Percentiles rank a stretch among this genome's conserved stretches.
Evolutionary conservation across 1,140 invertebrate species (phyloP).

Genomic region (Drosophila nannoptera): DNA sequence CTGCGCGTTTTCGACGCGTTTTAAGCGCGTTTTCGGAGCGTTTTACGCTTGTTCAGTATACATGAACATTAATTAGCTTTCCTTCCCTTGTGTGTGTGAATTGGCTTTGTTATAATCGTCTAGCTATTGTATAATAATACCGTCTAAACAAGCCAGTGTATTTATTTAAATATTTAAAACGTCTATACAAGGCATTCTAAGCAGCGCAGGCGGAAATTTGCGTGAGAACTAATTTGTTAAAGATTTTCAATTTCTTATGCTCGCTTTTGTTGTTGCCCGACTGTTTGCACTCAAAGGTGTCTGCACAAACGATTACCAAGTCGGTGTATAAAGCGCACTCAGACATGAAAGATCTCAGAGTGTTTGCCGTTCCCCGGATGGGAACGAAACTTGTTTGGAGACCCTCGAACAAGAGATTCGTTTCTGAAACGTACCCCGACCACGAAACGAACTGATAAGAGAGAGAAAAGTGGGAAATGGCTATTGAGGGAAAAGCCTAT

Average conservation of each 20-base stretch:
- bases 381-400: constrained; percentile 12
- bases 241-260: constrained; percentile 23
- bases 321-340: constrained; percentile 34
- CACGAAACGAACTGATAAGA: constrained; percentile 19
- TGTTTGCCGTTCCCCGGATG: constrained; percentile 19
- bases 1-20: constrained; percentile 15
- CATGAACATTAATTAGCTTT: constrained; percentile 57
- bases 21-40: constrained; percentile 8
- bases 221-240: constrained; percentile 55
- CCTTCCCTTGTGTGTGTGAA: constrained; percentile 10
- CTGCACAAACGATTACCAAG: constrained; percentile 52
- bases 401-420: constrained; percentile 25
- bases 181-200: constrained; percentile 46
- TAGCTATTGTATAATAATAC: constrained; percentile 31
- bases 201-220: constrained; percentile 58
- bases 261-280: constrained; percentile 19
- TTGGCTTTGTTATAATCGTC: constrained; percentile 36
- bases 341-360: constrained; percentile 39
- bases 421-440: constrained; percentile 1
- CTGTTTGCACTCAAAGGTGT: constrained; percentile 43
- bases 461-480: not conserved
- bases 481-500: not conserved
- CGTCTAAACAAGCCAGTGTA: constrained; percentile 29
- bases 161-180: constrained; percentile 70
- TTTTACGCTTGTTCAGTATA: constrained; percentile 51